phyloP scores from a whole-genome alignment of 2,113 vertebrate genomes.

The Microcebus tavaratra region DNA sequence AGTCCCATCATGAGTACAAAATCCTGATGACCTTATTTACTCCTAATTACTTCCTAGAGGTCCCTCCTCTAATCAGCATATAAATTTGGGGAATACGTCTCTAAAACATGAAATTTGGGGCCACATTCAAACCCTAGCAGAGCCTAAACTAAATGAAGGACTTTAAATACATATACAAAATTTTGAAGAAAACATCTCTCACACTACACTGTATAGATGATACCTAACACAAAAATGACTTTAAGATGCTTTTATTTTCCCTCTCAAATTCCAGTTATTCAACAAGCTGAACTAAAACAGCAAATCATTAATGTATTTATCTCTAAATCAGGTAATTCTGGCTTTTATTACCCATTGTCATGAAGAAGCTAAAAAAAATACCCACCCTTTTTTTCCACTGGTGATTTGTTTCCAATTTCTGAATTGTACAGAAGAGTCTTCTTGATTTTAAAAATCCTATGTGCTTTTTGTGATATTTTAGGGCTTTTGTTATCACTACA shows the following conservation, averaged over 20 bases:
- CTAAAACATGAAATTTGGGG: neutral
- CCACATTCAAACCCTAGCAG: neutral
- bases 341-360: neutral
- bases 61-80: neutral
- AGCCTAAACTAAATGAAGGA: neutral
- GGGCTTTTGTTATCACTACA: neutral
- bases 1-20: neutral
- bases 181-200: neutral
- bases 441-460: neutral
- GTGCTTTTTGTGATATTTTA: neutral
- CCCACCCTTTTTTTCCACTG: too few relatives aligned
- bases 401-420: neutral
- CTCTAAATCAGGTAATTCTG: neutral
- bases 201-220: neutral
- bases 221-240: neutral
- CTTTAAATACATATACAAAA: neutral
- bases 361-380: neutral
- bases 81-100: neutral
- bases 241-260: neutral
- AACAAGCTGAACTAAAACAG: neutral
- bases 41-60: neutral
- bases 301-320: neutral
- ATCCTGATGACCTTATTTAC: neutral
- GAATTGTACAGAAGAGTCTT: neutral
- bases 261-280: neutral